Base-by-base conservation (phyloP, 37 sponge, comb jelly and placozoan genomes). In the Aplysina aerophoba region DNA sequence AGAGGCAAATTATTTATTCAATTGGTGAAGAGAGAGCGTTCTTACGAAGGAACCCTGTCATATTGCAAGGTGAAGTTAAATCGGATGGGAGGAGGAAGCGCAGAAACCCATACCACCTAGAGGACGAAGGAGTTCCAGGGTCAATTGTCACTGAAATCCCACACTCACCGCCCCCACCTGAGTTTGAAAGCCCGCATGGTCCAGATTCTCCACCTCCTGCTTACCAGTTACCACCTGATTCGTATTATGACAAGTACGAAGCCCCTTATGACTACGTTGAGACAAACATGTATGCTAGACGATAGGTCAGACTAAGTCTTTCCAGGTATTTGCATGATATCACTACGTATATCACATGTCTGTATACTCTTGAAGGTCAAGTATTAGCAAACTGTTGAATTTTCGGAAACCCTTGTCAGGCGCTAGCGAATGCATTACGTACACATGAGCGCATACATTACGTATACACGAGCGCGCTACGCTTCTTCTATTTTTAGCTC, bases 21-120 rank as follows among this genome's bases (percentile, higher is more conserved):
- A 8, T 28, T 63, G 8, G 20, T 5, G 58, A 64, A 37, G 80
- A 66, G 21, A 36, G 20, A 16, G 59, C 44, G 33, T 66, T 27
- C 28, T 15, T n/a, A 71, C 20, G 34, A 12, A 84, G 28, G 53
- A 62, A 83, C 15, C 92, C 92, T 0, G 65, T 82, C n/a, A 55
- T 88, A 24, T 53, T 92, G 3, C 21, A 62, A 15, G 86, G 77
- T 33, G 92, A 92, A 64, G 22, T 54, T 28, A 80, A 88, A 22
- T 44, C 50, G n/a, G 37, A 15, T 25, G 24, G 44, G n/a, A 31
- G 50, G 41, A n/a, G 78, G 37, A 50, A 75, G 24, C 44, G 78
- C 8, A 15, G 37, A 75, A 69, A 69, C 71, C 54, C 78, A 5
- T 44, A 44, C 15, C 4, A 41, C 1, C 78, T 50, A 41, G 44